These are phyloP conservation scores for Plemyria rubiginata DNA, from an alignment of 2,888 invertebrate genomes.

Conservation along the genomic window DNA sequence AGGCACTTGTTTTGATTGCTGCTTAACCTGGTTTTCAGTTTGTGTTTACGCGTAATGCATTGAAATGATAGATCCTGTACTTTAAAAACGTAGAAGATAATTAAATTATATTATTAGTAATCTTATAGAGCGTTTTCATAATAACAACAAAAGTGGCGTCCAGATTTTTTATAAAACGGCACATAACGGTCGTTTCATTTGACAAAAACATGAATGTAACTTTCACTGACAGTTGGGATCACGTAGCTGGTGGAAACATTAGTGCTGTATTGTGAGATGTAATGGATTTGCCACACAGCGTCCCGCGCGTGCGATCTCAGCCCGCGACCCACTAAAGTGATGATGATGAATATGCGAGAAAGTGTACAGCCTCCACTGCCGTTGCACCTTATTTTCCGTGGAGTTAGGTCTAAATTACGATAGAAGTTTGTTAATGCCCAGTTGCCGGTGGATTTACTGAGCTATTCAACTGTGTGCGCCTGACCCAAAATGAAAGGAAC, in stretches of 20 bases:
- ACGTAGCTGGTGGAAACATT: conserved; percentile 59
- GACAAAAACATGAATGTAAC: conserved; percentile 62
- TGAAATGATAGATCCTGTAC: background rate
- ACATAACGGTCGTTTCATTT: conserved; percentile 58
- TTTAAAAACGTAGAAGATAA: too few relatives aligned
- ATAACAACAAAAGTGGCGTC: conserved; percentile 24
- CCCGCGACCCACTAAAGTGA: conserved; percentile 72
- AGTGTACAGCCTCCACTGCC: conserved; percentile 50
- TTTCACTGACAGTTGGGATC: conserved; percentile 69
- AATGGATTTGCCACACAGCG: conserved; percentile 61
- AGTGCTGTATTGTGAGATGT: conserved; percentile 61
- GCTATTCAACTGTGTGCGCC: conserved; percentile 51
- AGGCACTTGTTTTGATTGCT: conserved; percentile 11
- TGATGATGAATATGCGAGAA: conserved; percentile 75
- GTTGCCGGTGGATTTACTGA: conserved; percentile 54
- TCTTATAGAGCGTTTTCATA: conserved; percentile 19
- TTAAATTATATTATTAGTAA: background rate
- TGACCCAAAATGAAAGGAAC: conserved; percentile 45
- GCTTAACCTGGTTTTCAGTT: conserved; percentile 19
- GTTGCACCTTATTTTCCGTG: conserved; percentile 32
- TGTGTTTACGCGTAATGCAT: conserved; percentile 8
- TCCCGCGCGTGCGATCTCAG: conserved; percentile 51
- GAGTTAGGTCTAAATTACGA: conserved; percentile 35
- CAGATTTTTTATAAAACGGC: conserved; percentile 33
- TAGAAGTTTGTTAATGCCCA: conserved; percentile 42